phyloP scores from a whole-genome alignment of 2,113 vertebrate genomes.

The Phalacrocorax aristotelis region DNA sequence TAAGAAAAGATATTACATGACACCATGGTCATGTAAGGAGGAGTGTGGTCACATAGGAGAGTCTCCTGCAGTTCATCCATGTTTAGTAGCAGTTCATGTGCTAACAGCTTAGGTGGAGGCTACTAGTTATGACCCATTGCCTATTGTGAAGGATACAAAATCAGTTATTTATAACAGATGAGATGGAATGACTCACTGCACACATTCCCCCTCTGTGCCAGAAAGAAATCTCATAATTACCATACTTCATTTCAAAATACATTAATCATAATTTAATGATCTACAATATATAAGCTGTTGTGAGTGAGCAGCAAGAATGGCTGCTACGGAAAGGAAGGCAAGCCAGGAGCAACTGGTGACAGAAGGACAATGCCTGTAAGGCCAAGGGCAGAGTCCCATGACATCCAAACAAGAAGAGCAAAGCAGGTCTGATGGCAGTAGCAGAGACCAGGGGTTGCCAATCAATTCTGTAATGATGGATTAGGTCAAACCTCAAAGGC shows the following conservation, averaged over 20 bases:
- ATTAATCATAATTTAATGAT: not conserved
- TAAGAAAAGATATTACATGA: not conserved
- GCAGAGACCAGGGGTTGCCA: not conserved
- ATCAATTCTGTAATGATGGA: not conserved
- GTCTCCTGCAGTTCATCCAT: not conserved
- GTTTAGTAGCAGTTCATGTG: not conserved
- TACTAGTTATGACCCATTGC: not conserved
- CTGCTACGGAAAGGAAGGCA: not conserved
- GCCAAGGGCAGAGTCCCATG: not conserved
- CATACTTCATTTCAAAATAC: not conserved
- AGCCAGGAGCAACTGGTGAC: not conserved
- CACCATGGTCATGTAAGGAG: not conserved
- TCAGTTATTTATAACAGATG: not conserved
- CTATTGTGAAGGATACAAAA: not conserved
- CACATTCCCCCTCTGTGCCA: accelerated
- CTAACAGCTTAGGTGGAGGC: not conserved
- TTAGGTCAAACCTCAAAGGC: not conserved
- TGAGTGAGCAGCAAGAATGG: not conserved
- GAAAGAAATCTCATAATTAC: not conserved
- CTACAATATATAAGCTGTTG: not conserved
- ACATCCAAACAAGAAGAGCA: not conserved
- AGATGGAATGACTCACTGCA: not conserved
- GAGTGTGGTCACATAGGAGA: not conserved
- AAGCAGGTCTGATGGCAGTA: not conserved
- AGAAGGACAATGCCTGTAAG: not conserved